phyloP scores from a whole-genome alignment of 2,888 invertebrate species.

The Isoperla grammatica region DNA sequence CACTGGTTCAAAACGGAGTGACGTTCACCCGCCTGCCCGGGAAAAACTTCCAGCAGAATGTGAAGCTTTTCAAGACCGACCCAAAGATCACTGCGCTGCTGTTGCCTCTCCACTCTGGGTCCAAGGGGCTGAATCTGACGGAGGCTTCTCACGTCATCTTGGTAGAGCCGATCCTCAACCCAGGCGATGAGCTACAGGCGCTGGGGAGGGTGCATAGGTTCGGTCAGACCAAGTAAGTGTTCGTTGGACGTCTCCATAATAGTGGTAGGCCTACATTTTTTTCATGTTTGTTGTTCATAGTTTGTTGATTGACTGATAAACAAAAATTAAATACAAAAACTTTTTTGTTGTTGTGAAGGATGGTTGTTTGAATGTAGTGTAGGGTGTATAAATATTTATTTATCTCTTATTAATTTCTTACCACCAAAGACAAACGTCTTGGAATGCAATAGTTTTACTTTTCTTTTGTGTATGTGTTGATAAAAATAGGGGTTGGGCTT shows the following conservation, averaged over 20 bases:
- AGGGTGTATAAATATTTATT: too few relatives aligned
- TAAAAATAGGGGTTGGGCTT: too few relatives aligned
- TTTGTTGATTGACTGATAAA: too few relatives aligned
- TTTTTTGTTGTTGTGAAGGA: too few relatives aligned
- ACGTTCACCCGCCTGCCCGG: slow-evolving; percentile 40
- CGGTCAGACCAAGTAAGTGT: slow-evolving; percentile 61
- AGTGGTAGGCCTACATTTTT: too few relatives aligned
- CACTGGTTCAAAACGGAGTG: slow-evolving; percentile 52
- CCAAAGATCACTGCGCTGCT: slow-evolving; percentile 47
- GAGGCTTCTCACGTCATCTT: slow-evolving; percentile 74
- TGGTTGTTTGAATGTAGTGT: too few relatives aligned
- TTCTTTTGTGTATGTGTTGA: too few relatives aligned
- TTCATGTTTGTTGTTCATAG: background rate
- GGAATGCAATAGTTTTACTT: too few relatives aligned
- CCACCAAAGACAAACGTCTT: too few relatives aligned
- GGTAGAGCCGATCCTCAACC: slow-evolving; percentile 67
- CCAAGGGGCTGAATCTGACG: slow-evolving; percentile 70
- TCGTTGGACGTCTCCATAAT: slow-evolving; percentile 2
- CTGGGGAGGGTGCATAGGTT: slow-evolving; percentile 73
- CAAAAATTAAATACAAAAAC: too few relatives aligned
- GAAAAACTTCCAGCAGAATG: slow-evolving; percentile 42
- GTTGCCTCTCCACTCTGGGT: slow-evolving; percentile 61
- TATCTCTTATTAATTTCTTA: too few relatives aligned
- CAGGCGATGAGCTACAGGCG: slow-evolving; percentile 68
- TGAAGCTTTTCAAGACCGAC: slow-evolving; percentile 51